These are phyloP conservation scores for Carapus acus DNA, from an alignment of 2,797 vertebrate species.

Conservation along the genomic window DNA sequence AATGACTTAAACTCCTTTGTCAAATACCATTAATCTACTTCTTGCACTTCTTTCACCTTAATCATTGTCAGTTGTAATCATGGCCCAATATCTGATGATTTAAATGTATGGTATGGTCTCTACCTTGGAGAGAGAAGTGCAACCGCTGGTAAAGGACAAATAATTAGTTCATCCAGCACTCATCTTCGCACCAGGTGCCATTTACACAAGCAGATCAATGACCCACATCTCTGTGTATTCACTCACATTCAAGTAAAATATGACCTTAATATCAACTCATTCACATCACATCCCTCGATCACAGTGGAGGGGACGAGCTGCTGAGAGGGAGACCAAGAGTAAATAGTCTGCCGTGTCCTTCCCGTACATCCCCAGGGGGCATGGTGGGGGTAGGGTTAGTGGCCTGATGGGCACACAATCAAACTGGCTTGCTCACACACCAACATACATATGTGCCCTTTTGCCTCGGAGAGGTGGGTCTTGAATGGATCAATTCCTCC, in stretches of 20 bases:
- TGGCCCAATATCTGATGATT: too few relatives aligned
- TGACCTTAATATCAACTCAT: constrained; percentile 66
- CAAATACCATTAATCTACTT: too few relatives aligned
- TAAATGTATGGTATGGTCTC: too few relatives aligned
- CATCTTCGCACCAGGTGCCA: constrained; percentile 56
- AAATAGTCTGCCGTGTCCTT: constrained; percentile 66
- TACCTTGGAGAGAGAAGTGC: constrained; percentile 8
- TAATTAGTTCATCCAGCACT: constrained; percentile 56
- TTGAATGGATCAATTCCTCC: constrained; percentile 68
- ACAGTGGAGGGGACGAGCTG: constrained; percentile 66
- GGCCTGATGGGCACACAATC: constrained; percentile 6
- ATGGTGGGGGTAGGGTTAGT: constrained; percentile 28
- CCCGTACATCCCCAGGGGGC: constrained; percentile 59
- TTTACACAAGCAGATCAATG: constrained; percentile 69
- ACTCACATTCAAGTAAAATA: constrained; percentile 67
- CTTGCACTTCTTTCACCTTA: too few relatives aligned
- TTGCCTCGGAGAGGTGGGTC: constrained; percentile 46
- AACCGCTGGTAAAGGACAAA: constrained; percentile 48
- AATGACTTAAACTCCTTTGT: not conserved
- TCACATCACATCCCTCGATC: constrained; percentile 66
- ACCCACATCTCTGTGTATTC: constrained; percentile 63
- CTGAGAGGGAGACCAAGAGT: constrained; percentile 50
- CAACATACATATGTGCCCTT: constrained; percentile 21
- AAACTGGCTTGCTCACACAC: constrained; percentile 19
- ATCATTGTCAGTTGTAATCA: too few relatives aligned